These are phyloP conservation scores for Proisotoma minuta DNA, from an alignment of 2,888 invertebrate species.

Conservation along the genomic window DNA sequence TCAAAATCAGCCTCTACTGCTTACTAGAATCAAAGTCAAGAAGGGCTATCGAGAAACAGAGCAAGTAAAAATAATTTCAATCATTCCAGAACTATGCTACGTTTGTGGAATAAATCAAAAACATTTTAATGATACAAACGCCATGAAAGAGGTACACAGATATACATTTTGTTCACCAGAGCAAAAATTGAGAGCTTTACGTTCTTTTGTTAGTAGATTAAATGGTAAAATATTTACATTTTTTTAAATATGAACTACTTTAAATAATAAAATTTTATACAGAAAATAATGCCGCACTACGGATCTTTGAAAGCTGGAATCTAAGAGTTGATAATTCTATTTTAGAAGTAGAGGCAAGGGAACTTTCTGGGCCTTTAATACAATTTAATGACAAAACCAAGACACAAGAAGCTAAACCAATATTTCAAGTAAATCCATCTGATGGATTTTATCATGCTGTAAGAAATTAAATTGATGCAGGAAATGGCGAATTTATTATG, in stretches of 20 bases:
- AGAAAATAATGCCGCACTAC: no score
- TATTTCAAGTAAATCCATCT: conserved; percentile 9
- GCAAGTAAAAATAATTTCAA: conserved; percentile 50
- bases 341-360: conserved; percentile 60
- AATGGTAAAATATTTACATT: conserved; percentile 37
- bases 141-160: conserved; percentile 78
- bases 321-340: conserved; percentile 59
- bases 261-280: no score
- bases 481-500: no score
- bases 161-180: conserved; percentile 77
- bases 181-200: conserved; percentile 65
- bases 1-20: conserved; percentile 67
- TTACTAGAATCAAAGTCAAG: conserved; percentile 57
- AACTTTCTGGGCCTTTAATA: conserved; percentile 54
- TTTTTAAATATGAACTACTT: background rate
- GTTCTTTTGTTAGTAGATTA: conserved; percentile 54
- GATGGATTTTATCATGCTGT: conserved; percentile 13
- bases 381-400: conserved; percentile 13
- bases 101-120: conserved; percentile 82
- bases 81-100: conserved; percentile 84
- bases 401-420: background rate
- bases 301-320: conserved; percentile 75
- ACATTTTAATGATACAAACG: conserved; percentile 69
- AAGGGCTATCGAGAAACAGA: conserved; percentile 19
- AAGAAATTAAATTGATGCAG: no score